These are phyloP conservation scores for Cynopterus brachyotis DNA, from an alignment of 2,113 vertebrate genomes.

Conservation along the genomic window DNA sequence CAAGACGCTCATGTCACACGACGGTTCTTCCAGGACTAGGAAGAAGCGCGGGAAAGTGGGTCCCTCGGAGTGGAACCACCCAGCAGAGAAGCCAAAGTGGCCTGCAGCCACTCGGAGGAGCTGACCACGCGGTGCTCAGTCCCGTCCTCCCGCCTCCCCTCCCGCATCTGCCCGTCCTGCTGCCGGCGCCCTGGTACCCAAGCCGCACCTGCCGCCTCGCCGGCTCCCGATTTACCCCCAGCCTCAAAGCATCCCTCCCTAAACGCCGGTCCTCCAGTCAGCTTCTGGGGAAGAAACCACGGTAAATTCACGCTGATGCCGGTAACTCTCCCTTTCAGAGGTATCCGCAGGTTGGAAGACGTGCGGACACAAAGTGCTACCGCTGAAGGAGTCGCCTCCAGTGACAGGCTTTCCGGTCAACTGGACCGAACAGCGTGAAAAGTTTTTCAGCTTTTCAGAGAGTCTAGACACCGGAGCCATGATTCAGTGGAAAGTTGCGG, in stretches of 20 bases:
- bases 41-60: background rate
- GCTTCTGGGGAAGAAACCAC: background rate
- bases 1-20: background rate
- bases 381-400: background rate
- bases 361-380: background rate
- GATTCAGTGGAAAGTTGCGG: background rate
- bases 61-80: background rate
- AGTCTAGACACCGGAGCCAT: background rate
- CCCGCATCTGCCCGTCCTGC: background rate
- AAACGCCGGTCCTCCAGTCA: background rate
- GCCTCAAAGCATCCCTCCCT: background rate
- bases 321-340: background rate
- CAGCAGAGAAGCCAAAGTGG: background rate
- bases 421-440: background rate
- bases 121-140: rapidly evolving
- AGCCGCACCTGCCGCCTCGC: no score
- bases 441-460: background rate
- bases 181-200: no score
- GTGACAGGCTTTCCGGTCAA: background rate
- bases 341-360: background rate
- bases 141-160: background rate
- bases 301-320: background rate
- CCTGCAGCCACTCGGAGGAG: background rate
- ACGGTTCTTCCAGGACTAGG: background rate
- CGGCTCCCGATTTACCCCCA: background rate